Base-by-base conservation (phyloP, 2,888 invertebrate species). In the Xestia xanthographa region DNA sequence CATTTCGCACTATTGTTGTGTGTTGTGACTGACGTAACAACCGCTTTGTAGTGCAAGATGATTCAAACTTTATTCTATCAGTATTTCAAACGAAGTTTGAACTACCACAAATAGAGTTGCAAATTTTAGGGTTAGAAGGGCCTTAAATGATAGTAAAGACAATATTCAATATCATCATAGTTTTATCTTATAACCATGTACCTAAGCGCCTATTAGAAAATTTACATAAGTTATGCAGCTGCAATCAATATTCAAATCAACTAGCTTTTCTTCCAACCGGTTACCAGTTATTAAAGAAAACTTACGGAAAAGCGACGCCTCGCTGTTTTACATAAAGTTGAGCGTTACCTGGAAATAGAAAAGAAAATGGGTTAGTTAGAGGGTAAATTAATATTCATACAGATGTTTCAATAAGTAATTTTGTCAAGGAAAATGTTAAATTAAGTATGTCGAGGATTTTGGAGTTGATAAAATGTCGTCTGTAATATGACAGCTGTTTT, bases 261-360 rank as follows among this genome's bases (percentile, higher is more conserved):
- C 22, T 2, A n/a, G 48, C n/a, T 71, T 78, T 73, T 67, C 66
- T 79, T 60, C 48, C 34, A 12, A 63, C 48, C 62, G 45, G 72
- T 84, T 63, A 70, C 29, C 75, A 22, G n/a, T 67, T 70, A 68
- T 65, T 69, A 75, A 66, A 34, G 50, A 70, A 62, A 81, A 88
- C 89, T 89, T 86, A 86, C 87, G 66, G 69, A 38, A 74, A 70
- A 66, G 12, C 22, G n/a, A 41, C 43, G 60, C 62, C 45, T 41
- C 56, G 26, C 41, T 38, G 75, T 69, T 79, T 70, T 75, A 76
- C 63, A 79, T 73, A 80, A 75, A 65, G 62, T 53, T 77, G 80
- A 77, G 56, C 34, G 66, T 87, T 90, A 90, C 90, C 89, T 90
- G 89, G 70, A 88, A 88, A 68, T 71, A 79, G 4, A 85, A 80